Conservation (phyloP, 2,888 invertebrate species). For the Pollenia angustigena region DNA sequence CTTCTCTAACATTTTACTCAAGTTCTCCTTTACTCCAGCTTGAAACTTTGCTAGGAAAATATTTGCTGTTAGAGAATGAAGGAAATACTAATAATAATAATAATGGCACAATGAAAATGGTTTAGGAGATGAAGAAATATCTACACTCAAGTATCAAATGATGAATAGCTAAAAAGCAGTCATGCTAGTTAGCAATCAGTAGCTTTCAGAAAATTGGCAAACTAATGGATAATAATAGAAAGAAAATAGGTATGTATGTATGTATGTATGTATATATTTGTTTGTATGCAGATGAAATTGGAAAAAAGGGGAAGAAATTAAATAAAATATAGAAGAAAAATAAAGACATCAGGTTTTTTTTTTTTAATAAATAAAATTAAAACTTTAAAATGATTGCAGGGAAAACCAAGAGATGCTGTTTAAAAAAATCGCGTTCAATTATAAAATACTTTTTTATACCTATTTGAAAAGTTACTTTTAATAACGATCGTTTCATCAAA, state of each 20-base stretch:
- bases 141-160: constrained; percentile 71
- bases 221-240: constrained; percentile 66
- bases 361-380: no score
- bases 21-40: constrained; percentile 14
- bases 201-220: constrained; percentile 75
- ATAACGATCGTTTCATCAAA: no score
- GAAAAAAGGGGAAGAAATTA: constrained; percentile 32
- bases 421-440: no score
- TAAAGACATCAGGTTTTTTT: constrained; percentile 1
- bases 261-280: constrained; percentile 6
- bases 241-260: constrained; percentile 41
- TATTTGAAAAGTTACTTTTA: no score
- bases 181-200: constrained; percentile 76
- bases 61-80: constrained; percentile 9
- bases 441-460: no score
- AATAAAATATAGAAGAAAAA: constrained; percentile 49
- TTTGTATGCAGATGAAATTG: constrained; percentile 26
- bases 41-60: constrained; percentile 40
- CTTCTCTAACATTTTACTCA: constrained; percentile 34
- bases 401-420: no score
- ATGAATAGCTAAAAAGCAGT: constrained; percentile 72
- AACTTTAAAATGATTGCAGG: no score
- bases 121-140: constrained; percentile 36
- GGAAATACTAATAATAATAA: constrained; percentile 51
- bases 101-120: constrained; percentile 58